Conservation (phyloP, 2,113 vertebrate species). For the Lota lota region DNA sequence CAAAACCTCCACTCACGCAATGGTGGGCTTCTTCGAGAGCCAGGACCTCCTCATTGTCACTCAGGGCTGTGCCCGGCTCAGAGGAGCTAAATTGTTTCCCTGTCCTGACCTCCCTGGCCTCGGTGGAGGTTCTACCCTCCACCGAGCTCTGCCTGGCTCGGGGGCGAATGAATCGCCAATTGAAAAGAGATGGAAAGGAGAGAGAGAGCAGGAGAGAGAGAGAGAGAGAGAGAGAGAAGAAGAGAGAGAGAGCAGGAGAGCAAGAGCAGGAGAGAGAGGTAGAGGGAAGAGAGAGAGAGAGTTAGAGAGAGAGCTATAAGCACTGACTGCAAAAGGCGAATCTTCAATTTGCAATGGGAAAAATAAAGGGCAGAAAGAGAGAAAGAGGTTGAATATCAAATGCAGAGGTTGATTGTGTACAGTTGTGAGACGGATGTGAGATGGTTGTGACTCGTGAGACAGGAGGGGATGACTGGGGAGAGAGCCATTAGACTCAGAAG, state of each 20-base stretch:
- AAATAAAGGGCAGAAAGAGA: conserved; percentile 1
- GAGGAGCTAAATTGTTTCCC: conserved; percentile 61
- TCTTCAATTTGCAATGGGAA: conserved; percentile 7
- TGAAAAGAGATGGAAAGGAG: not conserved
- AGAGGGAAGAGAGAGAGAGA: not conserved
- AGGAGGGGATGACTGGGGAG: not conserved
- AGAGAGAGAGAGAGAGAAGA: not conserved
- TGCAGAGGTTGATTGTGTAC: not conserved
- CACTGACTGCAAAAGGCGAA: conserved; percentile 1
- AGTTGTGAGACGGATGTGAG: not conserved
- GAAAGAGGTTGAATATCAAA: not conserved
- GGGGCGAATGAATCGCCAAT: conserved; percentile 44
- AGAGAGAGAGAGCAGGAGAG: not conserved
- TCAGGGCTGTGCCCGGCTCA: conserved; percentile 43
- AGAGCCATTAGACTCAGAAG: not conserved
- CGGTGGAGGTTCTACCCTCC: conserved; percentile 19
- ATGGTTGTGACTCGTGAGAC: too few species aligned
- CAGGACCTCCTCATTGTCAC: conserved; percentile 21
- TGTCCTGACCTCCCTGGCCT: conserved; percentile 31
- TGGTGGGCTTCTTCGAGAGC: conserved; percentile 62
- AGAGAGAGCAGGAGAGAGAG: not conserved
- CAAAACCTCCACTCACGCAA: conserved; percentile 69
- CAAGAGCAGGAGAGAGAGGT: not conserved
- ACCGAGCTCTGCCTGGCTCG: conserved; percentile 14
- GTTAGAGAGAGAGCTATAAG: conserved; percentile 10